phyloP scores from a whole-genome alignment of 1,140 invertebrate genomes.

The Stegodyphus mimosarum region DNA sequence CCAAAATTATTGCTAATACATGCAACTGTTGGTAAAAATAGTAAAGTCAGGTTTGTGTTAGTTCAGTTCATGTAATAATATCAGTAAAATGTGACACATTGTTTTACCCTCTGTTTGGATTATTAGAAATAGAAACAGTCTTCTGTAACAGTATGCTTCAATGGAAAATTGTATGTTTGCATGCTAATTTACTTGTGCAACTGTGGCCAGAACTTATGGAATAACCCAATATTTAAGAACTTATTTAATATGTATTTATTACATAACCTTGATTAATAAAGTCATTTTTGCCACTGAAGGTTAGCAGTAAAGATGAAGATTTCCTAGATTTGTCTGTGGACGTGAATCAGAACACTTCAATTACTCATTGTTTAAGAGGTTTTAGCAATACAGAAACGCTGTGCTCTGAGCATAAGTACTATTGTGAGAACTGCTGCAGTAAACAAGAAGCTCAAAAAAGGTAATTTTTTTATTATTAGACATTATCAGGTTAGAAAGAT shows the following conservation, averaged over 20 bases:
- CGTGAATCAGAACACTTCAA: slow-evolving; percentile 99
- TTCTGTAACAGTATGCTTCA: too few relatives aligned
- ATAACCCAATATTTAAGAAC: neutral
- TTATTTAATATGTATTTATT: neutral
- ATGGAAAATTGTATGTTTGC: too few relatives aligned
- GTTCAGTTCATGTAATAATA: too few relatives aligned
- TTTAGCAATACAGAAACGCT: slow-evolving; percentile 99
- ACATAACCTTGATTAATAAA: neutral
- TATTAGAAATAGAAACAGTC: too few relatives aligned
- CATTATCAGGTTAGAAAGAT: too few relatives aligned
- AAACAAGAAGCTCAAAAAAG: slow-evolving; percentile 96
- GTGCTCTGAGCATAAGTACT: slow-evolving; percentile 99
- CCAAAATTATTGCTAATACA: too few relatives aligned
- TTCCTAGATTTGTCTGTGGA: slow-evolving; percentile 99
- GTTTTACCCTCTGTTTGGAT: too few relatives aligned
- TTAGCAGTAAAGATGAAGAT: slow-evolving; percentile 98
- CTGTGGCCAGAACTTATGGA: too few relatives aligned
- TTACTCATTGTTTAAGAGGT: slow-evolving; percentile 96
- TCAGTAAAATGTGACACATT: too few relatives aligned
- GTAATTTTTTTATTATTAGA: slow-evolving; percentile 57
- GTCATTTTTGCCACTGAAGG: slow-evolving; percentile 68
- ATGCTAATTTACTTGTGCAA: too few relatives aligned
- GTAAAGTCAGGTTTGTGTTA: too few relatives aligned
- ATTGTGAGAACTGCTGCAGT: slow-evolving; percentile 98
- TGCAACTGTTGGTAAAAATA: too few relatives aligned